A percentile compares a stretch with the other conserved stretches of the same genome.
Evolutionary conservation across 2,113 vertebrate species (phyloP).

Genomic region (Vidua chalybeata): DNA sequence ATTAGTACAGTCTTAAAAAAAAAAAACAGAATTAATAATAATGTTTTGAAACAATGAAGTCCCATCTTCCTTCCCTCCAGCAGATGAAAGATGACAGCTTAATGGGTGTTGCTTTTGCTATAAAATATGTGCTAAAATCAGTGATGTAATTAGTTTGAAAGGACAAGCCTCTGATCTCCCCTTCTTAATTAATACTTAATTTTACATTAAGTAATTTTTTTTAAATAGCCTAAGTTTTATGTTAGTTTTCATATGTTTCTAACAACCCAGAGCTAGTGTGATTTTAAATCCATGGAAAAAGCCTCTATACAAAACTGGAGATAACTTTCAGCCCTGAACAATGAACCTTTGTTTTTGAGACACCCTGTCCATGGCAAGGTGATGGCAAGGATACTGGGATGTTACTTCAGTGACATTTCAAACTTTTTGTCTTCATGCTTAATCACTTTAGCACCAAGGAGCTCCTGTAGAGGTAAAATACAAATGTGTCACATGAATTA

Average conservation of each 20-base stretch:
- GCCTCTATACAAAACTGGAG: background rate
- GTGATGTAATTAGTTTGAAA: background rate
- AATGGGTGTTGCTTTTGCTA: background rate
- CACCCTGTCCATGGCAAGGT: background rate
- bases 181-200: background rate
- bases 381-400: background rate
- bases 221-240: background rate
- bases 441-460: background rate
- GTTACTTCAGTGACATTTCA: background rate
- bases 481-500: background rate
- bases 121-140: background rate
- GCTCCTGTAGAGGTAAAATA: background rate
- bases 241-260: background rate
- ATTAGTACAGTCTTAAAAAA: background rate
- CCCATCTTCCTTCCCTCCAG: background rate
- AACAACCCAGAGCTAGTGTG: background rate
- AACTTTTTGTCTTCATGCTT: background rate
- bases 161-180: background rate
- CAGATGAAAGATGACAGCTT: background rate
- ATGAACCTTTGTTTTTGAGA: background rate
- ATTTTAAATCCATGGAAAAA: background rate
- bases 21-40: background rate
- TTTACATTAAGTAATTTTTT: background rate
- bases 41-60: background rate
- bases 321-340: background rate